Base-by-base conservation (phyloP, 2,888 invertebrate species). In the Apoda limacodes region DNA sequence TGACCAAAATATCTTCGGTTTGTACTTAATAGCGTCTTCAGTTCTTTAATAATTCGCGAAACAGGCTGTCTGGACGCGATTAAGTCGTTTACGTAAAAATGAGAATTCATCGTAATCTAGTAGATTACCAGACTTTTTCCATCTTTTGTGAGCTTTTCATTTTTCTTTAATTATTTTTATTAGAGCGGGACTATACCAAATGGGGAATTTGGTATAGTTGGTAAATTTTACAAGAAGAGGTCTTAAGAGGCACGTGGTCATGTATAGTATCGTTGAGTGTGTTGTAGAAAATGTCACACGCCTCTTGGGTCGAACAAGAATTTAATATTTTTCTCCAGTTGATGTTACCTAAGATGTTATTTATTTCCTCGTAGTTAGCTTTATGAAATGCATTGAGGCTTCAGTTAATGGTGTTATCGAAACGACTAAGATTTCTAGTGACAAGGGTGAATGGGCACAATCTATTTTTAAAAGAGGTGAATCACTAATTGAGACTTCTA, bases 101-200 rank as follows among this genome's bases (percentile, higher is more conserved):
- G 5, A 5, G 17, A 34, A 34, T 10, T 34, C 33, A 22, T 28
- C 20, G 10, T 28, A 32, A 12, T 27, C 26, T 12, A 22, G 20
- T 9, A 23, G 19, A 13, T 15, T 26, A 13, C 25, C 21, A 14
- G 15, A 28, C 17, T 24, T 33, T 15, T 33, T 33, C 28, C 28
- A 33, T n/a, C 28, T 10, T 7, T 6, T 11, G 24, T 29, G 33
- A 2, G 33, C 29, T n/a, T 34, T 34, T 17, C 7, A 13, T 17
- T 34, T 34, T 25, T 34, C 29, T 25, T 22, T 34, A 12, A 34
- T 34, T 4, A 34, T 29, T 12, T 29, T 28, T 22, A 34, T 22
- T 6, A 34, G 10, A 6, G 33, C 33, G 5, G 6, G 25, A 20
- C 34, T 32, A 17, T 17, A 17, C 17, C 17, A 17, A 5, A 6